Evolutionary conservation across 2,113 vertebrate genomes (phyloP), one percentile per base, ranked within the genome.

Genomic region (Cyanoramphus novaezelandiae): DNA sequence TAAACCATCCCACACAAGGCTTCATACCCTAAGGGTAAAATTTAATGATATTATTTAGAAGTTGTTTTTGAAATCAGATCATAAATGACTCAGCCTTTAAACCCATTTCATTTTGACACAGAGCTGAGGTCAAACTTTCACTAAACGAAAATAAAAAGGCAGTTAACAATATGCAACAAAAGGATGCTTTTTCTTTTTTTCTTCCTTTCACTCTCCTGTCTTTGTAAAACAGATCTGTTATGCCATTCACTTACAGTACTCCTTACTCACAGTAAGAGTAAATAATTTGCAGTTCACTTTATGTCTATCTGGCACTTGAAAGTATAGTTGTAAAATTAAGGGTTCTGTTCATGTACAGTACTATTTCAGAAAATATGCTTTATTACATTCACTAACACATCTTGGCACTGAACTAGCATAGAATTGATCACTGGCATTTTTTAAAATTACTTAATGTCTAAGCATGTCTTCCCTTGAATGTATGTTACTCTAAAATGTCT

Each of bases 21-120:
- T 37, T 37, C 37, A 37, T 37, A 64, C 93, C 95, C 95, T 96
- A 88, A 76, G 97, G 97, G 94, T 81, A 91, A 96, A 92, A 97
- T 96, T 97, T 97, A 98, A 98, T 98, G 90, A 97, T 97, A 88
- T 89, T 97, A 60, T 97, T 89, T 86, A 77, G 24, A 91, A 91
- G 15, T 75, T 85, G 14, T 3, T 87, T 82, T 94, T 82, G 23
- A 80, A 89, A 95, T 83, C 20, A 70, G 52, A 63, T 74, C 57
- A 43, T 57, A 86, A 88, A 37, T 0, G 4, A n/a, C 29, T 39
- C 65, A 82, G 43, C 13, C 68, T 77, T 88, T 85, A 76, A 86
- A 24, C 16, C n/a, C 41, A 4, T 43, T 62, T 92, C 29, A 37
- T 90, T 95, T 88, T 95, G 59, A 78, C 52, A 52, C 0, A 1